These are phyloP conservation scores for Taenioides sp. DNA, from an alignment of 2,797 vertebrate genomes.

Conservation along the genomic window DNA sequence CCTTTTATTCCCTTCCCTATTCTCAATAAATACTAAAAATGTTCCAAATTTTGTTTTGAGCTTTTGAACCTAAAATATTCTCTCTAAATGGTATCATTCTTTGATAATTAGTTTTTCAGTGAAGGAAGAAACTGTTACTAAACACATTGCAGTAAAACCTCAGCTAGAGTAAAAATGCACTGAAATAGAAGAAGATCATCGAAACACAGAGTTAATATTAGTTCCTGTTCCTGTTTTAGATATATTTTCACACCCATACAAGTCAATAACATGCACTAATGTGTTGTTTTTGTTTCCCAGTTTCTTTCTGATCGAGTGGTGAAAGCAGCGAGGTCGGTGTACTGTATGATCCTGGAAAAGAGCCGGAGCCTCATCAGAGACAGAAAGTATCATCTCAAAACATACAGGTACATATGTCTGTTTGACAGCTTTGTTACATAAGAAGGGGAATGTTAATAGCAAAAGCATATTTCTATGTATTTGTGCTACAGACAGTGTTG, in stretches of 20 bases:
- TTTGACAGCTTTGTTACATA: background rate
- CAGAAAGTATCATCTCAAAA: conserved; percentile 90
- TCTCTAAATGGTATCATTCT: too few relatives aligned
- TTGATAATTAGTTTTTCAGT: too few relatives aligned
- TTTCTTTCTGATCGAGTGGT: conserved; percentile 87
- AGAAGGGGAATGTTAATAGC: too few relatives aligned
- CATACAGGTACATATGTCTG: conserved; percentile 79
- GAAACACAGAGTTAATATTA: too few relatives aligned
- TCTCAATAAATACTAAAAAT: too few relatives aligned
- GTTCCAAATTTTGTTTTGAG: too few relatives aligned
- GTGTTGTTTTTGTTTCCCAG: conserved; percentile 62
- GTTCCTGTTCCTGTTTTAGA: too few relatives aligned
- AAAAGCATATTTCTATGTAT: background rate
- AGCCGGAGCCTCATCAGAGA: conserved; percentile 87
- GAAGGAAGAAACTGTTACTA: too few relatives aligned
- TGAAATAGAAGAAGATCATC: background rate
- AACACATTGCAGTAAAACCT: too few relatives aligned
- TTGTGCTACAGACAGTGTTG: conserved; percentile 83
- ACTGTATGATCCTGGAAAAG: conserved; percentile 74
- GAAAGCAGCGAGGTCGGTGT: conserved; percentile 84
- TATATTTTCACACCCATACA: background rate
- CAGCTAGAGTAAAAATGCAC: background rate
- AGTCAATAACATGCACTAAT: background rate
- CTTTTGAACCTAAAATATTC: too few relatives aligned
- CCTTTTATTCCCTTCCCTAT: too few relatives aligned